Evolutionary conservation across 1,140 invertebrate genomes (phyloP).

Genomic region (Aphelenchoides avenae): DNA sequence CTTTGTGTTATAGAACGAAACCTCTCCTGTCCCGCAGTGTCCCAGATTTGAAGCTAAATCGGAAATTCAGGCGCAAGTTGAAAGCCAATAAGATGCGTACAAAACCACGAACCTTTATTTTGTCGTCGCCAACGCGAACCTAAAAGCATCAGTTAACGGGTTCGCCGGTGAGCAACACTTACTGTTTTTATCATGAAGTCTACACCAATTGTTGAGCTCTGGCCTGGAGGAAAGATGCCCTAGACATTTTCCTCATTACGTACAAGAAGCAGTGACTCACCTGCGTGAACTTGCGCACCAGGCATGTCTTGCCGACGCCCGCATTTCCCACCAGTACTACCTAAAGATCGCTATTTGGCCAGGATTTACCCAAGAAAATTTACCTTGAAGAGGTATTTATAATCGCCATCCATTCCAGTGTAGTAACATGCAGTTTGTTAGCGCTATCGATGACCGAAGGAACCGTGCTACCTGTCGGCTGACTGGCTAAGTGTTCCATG

Average conservation of each 20-base stretch:
- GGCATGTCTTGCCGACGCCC: slow-evolving; percentile 77
- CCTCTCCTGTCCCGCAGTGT: slow-evolving; percentile 66
- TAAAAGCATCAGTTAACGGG: too few species aligned
- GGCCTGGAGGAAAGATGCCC: slow-evolving; percentile 87
- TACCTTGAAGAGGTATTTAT: slow-evolving; percentile 59
- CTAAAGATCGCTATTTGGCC: slow-evolving; percentile 11
- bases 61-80: too few species aligned
- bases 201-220: slow-evolving; percentile 88
- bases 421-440: too few species aligned
- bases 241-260: slow-evolving; percentile 58
- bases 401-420: too few species aligned
- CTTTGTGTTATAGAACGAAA: slow-evolving; percentile 68
- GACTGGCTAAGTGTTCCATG: too few species aligned
- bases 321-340: slow-evolving; percentile 63
- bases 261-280: slow-evolving; percentile 23
- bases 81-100: slow-evolving; percentile 5
- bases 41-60: slow-evolving; percentile 68
- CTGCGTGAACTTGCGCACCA: slow-evolving; percentile 62
- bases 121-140: too few species aligned
- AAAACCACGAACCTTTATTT: slow-evolving; percentile 72
- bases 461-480: too few species aligned
- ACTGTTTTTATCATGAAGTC: slow-evolving; percentile 96
- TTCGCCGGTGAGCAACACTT: slow-evolving; percentile 77
- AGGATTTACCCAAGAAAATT: slow-evolving; percentile 55
- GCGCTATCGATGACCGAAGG: too few species aligned